These are phyloP conservation scores for Andrena cerasifolii DNA, from an alignment of 1,140 invertebrate genomes.

Conservation along the genomic window DNA sequence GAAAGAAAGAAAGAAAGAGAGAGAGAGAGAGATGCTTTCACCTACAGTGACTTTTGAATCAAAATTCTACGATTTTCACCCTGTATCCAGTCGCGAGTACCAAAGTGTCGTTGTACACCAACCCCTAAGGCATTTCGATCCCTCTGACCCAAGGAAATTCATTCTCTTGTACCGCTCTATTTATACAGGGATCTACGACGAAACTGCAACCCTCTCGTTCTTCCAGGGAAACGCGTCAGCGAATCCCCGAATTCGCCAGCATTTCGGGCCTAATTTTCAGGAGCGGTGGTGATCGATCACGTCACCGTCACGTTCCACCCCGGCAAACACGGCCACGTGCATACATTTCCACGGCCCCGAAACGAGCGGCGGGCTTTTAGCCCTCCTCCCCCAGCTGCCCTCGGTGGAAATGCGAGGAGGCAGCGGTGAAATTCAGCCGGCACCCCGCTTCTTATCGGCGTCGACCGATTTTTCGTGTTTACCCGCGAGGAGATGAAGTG, in stretches of 20 bases:
- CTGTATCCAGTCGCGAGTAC: no score
- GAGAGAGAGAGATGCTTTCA: no score
- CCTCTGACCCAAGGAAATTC: not conserved
- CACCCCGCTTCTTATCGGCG: conserved; percentile 47
- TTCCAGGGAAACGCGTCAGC: conserved; percentile 7
- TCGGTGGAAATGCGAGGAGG: conserved; percentile 44
- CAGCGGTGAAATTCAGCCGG: conserved; percentile 49
- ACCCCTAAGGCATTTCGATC: not conserved
- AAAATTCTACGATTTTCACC: no score
- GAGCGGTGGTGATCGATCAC: conserved; percentile 61
- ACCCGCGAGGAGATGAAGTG: conserved; percentile 64
- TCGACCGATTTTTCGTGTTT: conserved; percentile 64
- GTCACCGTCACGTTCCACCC: conserved; percentile 38
- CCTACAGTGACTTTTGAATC: no score
- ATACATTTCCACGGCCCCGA: conserved; percentile 51
- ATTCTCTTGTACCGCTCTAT: conserved; percentile 21
- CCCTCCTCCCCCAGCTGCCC: not conserved
- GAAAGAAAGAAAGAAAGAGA: no score
- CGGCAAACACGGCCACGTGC: conserved; percentile 53
- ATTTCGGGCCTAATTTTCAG: conserved; percentile 62
- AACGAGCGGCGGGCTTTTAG: conserved; percentile 42
- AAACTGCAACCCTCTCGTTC: conserved; percentile 24
- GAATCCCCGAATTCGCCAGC: conserved; percentile 49
- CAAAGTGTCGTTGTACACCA: no score
- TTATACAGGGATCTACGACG: conserved; percentile 20